A percentile compares a stretch with the other conserved stretches of the same genome.
Evolutionary conservation across 2,797 vertebrate species (phyloP).

Genomic region (Coracias cyanogaster): DNA sequence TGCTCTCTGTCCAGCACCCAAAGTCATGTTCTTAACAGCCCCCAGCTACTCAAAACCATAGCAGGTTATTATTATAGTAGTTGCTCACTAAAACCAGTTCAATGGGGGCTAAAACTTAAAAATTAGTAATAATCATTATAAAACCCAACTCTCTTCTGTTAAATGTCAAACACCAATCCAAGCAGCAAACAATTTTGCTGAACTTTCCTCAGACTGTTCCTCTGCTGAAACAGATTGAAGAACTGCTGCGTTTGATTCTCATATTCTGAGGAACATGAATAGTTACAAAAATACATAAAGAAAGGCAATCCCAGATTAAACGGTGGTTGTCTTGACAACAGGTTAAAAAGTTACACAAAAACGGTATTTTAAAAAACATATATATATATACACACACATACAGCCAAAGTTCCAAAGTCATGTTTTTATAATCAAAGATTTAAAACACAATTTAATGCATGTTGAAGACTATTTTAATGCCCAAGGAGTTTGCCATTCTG

Average conservation of each 20-base stretch:
- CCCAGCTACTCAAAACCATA: neutral
- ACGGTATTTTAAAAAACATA: neutral
- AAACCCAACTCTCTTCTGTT: neutral
- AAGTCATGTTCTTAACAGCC: neutral
- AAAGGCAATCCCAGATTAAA: neutral
- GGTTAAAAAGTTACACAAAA: neutral
- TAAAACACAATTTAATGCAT: neutral
- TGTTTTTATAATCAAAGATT: neutral
- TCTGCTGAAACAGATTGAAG: neutral
- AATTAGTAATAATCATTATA: neutral
- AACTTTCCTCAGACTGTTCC: neutral
- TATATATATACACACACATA: accelerated
- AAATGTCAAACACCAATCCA: neutral
- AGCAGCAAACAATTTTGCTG: neutral
- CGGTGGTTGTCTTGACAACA: neutral
- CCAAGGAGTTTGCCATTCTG: neutral
- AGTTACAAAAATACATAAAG: neutral
- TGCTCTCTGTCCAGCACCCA: neutral
- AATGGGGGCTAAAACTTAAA: neutral
- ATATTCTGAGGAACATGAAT: neutral
- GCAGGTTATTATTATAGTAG: neutral
- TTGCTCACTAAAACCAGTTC: neutral
- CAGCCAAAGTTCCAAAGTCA: neutral
- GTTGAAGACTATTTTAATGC: neutral
- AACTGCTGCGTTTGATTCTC: neutral